These are phyloP conservation scores for Euproctis similis DNA, from an alignment of 2,888 invertebrate genomes.

Conservation along the genomic window DNA sequence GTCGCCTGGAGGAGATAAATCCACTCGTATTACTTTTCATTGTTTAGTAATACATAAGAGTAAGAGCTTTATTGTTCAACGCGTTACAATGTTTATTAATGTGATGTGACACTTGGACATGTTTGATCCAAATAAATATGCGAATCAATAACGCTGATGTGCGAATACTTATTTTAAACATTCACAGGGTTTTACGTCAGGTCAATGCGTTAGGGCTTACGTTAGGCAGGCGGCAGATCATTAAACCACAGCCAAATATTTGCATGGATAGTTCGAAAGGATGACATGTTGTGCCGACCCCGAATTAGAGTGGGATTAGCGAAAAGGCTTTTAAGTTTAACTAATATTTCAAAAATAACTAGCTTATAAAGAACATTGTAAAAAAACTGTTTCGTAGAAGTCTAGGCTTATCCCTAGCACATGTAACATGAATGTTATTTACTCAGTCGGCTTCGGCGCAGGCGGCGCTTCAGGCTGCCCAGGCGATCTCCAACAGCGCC, in stretches of 20 bases:
- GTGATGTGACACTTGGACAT: conserved; percentile 2
- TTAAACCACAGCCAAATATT: no score
- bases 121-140: background rate
- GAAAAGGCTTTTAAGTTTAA: no score
- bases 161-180: no score
- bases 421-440: conserved; percentile 25
- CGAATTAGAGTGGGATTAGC: no score
- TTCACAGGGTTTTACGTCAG: no score
- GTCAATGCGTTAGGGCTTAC: no score
- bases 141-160: background rate
- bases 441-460: conserved; percentile 88
- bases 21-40: conserved; percentile 52
- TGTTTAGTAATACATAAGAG: conserved; percentile 59
- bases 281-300: no score
- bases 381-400: conserved; percentile 4
- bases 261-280: no score
- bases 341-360: no score
- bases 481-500: conserved; percentile 82
- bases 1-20: conserved; percentile 51
- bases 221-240: no score
- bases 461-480: conserved; percentile 89
- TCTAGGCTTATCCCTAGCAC: conserved; percentile 11
- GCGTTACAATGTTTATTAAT: conserved; percentile 39
- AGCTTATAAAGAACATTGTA: background rate
- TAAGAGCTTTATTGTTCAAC: conserved; percentile 46